These are phyloP conservation scores for Chouioia cunea DNA, from an alignment of 2,888 invertebrate genomes.

Conservation along the genomic window DNA sequence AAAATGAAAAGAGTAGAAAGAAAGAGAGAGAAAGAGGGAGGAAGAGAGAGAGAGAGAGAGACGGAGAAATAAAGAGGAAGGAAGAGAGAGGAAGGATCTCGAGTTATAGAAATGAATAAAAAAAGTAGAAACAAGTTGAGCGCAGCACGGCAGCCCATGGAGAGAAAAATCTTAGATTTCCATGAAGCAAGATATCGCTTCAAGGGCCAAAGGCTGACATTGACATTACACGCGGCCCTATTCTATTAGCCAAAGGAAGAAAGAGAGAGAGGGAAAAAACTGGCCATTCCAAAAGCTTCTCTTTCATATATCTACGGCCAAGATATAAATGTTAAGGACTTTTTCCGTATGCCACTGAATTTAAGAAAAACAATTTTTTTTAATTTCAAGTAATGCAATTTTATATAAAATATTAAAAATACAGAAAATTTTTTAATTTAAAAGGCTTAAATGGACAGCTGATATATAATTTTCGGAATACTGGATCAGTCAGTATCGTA, in stretches of 20 bases:
- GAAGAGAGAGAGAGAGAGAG: not conserved
- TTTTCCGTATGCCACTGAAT: conserved; percentile 15
- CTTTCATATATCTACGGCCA: not conserved
- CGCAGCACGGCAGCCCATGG: not conserved
- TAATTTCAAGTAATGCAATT: too few species aligned
- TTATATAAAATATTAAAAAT: too few species aligned
- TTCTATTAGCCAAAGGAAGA: conserved; percentile 47
- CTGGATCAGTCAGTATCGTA: too few species aligned
- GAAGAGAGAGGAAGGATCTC: not conserved
- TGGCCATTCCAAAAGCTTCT: conserved; percentile 34
- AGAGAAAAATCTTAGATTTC: conserved; percentile 16
- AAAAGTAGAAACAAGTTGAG: conserved; percentile 17
- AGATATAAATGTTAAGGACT: conserved; percentile 29
- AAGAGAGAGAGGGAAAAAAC: not conserved
- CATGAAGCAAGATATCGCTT: conserved; percentile 36
- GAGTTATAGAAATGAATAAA: conserved; percentile 22
- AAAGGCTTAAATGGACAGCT: too few species aligned
- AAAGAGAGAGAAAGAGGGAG: conserved; percentile 17
- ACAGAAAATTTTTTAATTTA: too few species aligned
- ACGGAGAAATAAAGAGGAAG: not conserved
- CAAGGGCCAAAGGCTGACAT: conserved; percentile 5
- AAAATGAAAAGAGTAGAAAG: conserved; percentile 6
- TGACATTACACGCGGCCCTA: conserved; percentile 39
- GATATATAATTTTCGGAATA: too few species aligned
- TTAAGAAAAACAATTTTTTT: too few species aligned